These are phyloP conservation scores for Papilio polytes DNA, from an alignment of 1,140 invertebrate species.

Conservation along the genomic window DNA sequence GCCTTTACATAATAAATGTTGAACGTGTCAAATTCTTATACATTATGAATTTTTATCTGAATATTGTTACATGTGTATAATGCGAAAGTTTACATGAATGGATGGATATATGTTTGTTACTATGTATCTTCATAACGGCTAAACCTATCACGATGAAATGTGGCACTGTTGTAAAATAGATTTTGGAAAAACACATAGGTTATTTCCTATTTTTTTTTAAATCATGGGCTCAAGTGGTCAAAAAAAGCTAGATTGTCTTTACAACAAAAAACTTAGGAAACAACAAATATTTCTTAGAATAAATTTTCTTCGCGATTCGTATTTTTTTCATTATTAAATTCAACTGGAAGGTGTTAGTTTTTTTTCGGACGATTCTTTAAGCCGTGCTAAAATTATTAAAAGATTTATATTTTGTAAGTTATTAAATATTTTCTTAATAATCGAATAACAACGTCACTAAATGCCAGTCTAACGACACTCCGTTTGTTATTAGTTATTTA, in stretches of 20 bases:
- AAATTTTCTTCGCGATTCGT: too few relatives aligned
- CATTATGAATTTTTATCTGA: too few relatives aligned
- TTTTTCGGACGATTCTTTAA: neutral
- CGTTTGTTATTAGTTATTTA: conserved; percentile 10
- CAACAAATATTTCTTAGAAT: neutral
- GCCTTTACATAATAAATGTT: neutral
- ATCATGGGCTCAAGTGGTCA: too few relatives aligned
- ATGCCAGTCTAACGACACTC: neutral
- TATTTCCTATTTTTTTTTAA: too few relatives aligned
- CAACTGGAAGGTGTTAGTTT: neutral
- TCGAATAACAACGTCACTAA: neutral
- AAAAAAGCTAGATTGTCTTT: neutral
- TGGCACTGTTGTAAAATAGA: too few relatives aligned
- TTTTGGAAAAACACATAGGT: too few relatives aligned
- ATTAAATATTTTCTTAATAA: neutral
- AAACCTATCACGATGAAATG: too few relatives aligned
- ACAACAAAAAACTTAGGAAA: neutral
- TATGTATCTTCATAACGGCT: too few relatives aligned
- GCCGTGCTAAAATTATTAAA: neutral
- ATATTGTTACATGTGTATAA: too few relatives aligned
- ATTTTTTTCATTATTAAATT: neutral
- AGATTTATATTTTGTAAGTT: neutral
- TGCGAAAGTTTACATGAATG: too few relatives aligned
- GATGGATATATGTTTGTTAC: too few relatives aligned
- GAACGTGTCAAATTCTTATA: neutral